A percentile compares a stretch with the other conserved stretches of the same genome.
Conservation (phyloP, 2,888 invertebrate genomes). For the Eupeodes latifasciatus region DNA sequence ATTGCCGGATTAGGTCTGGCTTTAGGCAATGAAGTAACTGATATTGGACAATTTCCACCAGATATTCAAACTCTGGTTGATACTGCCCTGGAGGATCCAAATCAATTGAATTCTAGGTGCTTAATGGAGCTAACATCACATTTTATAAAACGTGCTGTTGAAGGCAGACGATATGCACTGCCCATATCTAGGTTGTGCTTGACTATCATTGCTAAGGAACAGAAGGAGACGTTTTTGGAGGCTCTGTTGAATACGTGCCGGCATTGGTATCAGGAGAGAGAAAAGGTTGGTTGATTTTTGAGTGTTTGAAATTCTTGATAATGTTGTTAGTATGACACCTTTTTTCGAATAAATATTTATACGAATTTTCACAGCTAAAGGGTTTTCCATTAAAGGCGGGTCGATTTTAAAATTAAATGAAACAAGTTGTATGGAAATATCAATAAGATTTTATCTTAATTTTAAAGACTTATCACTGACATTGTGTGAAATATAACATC, state of each 20-base stretch:
- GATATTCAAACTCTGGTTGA: slow-evolving; percentile 90
- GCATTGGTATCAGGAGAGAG: slow-evolving; percentile 94
- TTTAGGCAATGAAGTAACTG: slow-evolving; percentile 89
- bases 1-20: slow-evolving; percentile 88
- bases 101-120: slow-evolving; percentile 89
- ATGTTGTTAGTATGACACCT: no score
- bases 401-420: no score
- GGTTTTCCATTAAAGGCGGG: no score
- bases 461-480: no score
- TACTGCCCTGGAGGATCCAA: slow-evolving; percentile 92
- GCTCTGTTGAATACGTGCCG: slow-evolving; percentile 94
- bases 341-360: neutral
- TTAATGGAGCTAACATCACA: slow-evolving; percentile 94
- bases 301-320: neutral
- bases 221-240: slow-evolving; percentile 94
- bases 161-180: slow-evolving; percentile 90
- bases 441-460: no score
- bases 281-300: slow-evolving; percentile 85
- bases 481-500: no score
- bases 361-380: no score
- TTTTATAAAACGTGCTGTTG: slow-evolving; percentile 91
- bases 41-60: slow-evolving; percentile 90
- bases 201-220: slow-evolving; percentile 94
- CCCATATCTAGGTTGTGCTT: slow-evolving; percentile 94
- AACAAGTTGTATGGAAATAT: no score